Percentiles rank a stretch among this genome's conserved stretches.
phyloP scores from a whole-genome alignment of 2,888 invertebrate genomes.

The Trachelus troglodyta region DNA sequence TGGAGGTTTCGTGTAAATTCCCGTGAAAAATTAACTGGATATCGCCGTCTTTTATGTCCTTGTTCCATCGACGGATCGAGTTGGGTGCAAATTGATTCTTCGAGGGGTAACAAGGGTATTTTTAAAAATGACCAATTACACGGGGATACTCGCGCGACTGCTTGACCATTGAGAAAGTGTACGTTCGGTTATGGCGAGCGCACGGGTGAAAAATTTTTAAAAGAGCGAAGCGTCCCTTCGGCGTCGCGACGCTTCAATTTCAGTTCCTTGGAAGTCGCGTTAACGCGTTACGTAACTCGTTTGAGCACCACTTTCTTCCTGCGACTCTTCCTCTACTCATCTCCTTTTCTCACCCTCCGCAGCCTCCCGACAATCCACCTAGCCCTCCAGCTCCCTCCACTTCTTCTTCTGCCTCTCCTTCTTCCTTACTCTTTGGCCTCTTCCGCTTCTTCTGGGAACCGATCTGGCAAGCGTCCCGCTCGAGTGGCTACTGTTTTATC shows the following conservation, averaged over 20 bases:
- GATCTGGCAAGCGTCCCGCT: background rate
- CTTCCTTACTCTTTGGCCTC: slow-evolving; percentile 10
- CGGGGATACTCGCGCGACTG: background rate
- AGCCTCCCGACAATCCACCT: background rate
- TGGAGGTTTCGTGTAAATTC: background rate
- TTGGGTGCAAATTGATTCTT: background rate
- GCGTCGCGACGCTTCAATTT: background rate
- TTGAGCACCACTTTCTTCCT: background rate
- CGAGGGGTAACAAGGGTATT: background rate
- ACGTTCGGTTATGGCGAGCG: too few species aligned
- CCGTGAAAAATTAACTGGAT: background rate
- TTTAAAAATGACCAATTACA: background rate
- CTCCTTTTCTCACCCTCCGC: background rate
- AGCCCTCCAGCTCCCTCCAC: slow-evolving; percentile 7
- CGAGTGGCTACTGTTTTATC: slow-evolving; percentile 6
- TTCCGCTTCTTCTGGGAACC: slow-evolving; percentile 9
- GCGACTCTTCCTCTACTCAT: background rate
- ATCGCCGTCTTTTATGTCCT: background rate
- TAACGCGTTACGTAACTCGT: background rate
- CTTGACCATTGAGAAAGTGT: background rate
- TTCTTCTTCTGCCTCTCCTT: slow-evolving; percentile 17
- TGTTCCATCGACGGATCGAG: background rate
- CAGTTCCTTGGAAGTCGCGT: background rate
- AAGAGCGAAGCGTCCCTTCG: background rate
- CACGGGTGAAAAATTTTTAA: background rate